A percentile compares a stretch with the other conserved stretches of the same genome.
Evolutionary conservation across 2,888 invertebrate genomes (phyloP).

Genomic region (Cacoxenus indagator): DNA sequence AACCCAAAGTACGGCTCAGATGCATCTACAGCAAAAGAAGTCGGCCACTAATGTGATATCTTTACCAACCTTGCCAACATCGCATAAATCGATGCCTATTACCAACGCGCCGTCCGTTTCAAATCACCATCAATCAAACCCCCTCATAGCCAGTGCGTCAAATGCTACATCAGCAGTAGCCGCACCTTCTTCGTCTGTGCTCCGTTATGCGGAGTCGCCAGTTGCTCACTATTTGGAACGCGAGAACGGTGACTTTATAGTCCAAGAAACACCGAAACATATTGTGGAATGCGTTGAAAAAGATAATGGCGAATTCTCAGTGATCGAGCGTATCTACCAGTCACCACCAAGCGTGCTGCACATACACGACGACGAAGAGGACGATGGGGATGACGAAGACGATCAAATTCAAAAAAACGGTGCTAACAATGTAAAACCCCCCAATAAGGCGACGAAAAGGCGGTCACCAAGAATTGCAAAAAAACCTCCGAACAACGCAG

Average conservation of each 20-base stretch:
- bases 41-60: neutral
- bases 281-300: conserved; percentile 70
- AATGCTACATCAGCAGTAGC: conserved; percentile 50
- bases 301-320: conserved; percentile 70
- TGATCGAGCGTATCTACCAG: conserved; percentile 70
- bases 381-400: conserved; percentile 50
- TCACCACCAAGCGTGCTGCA: conserved; percentile 69
- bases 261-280: conserved; percentile 70
- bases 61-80: conserved; percentile 17
- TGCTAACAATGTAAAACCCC: conserved; percentile 31
- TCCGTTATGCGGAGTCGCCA: conserved; percentile 68
- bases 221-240: conserved; percentile 69
- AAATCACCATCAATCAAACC: conserved; percentile 52
- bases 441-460: conserved; percentile 38
- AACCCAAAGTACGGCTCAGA: conserved; percentile 13
- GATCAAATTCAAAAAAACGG: conserved; percentile 43
- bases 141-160: conserved; percentile 51
- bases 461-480: conserved; percentile 28
- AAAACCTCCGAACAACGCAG: conserved; percentile 35
- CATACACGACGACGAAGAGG: conserved; percentile 67
- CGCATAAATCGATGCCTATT: conserved; percentile 14
- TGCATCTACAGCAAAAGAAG: conserved; percentile 7
- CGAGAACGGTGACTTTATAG: conserved; percentile 70
- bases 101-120: conserved; percentile 27
- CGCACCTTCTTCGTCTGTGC: conserved; percentile 64